Conservation (phyloP, 2,797 vertebrate genomes). For the Rallus crepitans region DNA sequence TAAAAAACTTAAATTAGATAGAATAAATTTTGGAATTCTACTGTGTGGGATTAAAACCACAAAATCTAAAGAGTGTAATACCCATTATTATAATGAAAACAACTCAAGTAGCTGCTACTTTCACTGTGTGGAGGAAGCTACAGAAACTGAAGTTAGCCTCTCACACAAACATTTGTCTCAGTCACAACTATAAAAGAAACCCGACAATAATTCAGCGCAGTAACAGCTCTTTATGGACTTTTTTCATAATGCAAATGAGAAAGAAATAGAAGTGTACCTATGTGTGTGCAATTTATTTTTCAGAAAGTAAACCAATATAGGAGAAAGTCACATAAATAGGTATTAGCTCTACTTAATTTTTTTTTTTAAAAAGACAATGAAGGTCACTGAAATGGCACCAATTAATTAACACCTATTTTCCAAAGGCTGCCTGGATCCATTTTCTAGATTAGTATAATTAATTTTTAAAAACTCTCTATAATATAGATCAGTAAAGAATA, state of each 20-base stretch:
- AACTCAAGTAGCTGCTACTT: neutral
- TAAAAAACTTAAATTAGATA: neutral
- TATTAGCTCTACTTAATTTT: neutral
- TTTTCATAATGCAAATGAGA: neutral
- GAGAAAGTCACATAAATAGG: neutral
- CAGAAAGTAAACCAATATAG: neutral
- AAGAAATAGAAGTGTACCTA: neutral
- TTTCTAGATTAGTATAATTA: neutral
- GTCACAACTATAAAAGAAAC: rapidly evolving
- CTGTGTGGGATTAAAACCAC: neutral
- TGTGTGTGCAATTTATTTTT: neutral
- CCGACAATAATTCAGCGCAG: neutral
- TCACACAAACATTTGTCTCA: neutral
- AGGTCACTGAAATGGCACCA: neutral
- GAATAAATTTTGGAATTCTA: neutral
- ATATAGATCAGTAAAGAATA: neutral
- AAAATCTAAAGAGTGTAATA: neutral
- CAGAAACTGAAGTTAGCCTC: neutral
- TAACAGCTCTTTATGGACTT: neutral
- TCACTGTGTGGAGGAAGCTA: neutral
- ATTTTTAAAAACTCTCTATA: neutral
- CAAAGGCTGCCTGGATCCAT: neutral
- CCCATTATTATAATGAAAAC: neutral
- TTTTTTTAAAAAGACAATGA: neutral
- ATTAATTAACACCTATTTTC: neutral